Conservation (phyloP, 30 jellyfish, hydroid and myxozoan genomes). For the Hydractinia symbiolongicarpus region DNA sequence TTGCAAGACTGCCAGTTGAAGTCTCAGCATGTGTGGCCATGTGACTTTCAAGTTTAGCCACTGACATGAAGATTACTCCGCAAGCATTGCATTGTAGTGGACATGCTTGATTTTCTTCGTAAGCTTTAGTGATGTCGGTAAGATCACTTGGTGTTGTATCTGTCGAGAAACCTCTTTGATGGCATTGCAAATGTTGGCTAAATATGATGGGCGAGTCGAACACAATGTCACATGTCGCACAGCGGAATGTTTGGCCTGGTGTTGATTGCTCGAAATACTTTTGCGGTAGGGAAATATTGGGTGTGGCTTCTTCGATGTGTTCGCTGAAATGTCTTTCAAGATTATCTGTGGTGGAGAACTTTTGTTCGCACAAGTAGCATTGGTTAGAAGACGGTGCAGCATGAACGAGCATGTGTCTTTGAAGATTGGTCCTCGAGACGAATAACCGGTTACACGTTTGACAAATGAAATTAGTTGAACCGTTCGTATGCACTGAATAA, state of each 20-base stretch:
- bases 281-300: constrained; percentile 25
- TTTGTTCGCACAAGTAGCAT: constrained; percentile 29
- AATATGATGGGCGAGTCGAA: constrained; percentile 31
- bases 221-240: constrained; percentile 24
- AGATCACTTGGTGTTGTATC: constrained; percentile 10
- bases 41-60: constrained; percentile 26
- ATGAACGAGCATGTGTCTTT: constrained; percentile 38
- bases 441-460: constrained; percentile 31
- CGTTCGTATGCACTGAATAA: constrained; percentile 33
- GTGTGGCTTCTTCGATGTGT: constrained; percentile 34
- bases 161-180: constrained; percentile 20
- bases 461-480: constrained; percentile 29
- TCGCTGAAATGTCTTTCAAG: constrained; percentile 31
- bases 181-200: constrained; percentile 38
- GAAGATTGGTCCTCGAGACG: constrained; percentile 26
- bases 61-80: constrained; percentile 28
- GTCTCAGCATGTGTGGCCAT: constrained; percentile 20
- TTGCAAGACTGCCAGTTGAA: neutral
- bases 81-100: constrained; percentile 34
- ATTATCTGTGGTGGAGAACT: constrained; percentile 19
- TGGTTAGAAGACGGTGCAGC: constrained; percentile 14
- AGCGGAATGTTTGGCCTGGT: constrained; percentile 25
- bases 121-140: constrained; percentile 10
- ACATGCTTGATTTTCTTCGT: constrained; percentile 24
- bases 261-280: constrained; percentile 24